Base-by-base conservation (phyloP, 2,888 invertebrate species). In the Colostygia pectinataria region DNA sequence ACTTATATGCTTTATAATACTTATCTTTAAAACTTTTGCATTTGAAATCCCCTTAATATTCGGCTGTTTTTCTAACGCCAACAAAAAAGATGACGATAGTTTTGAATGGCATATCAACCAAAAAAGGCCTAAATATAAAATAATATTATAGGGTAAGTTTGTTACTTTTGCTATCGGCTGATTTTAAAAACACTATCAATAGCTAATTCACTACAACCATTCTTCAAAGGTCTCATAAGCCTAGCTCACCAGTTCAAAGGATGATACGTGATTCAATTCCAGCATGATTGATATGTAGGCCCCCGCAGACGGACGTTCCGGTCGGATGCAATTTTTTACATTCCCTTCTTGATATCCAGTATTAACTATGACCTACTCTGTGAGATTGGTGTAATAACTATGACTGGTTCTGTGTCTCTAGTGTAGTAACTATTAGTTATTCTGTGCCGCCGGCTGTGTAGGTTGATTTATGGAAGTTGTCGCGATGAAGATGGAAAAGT, bases 211-310 rank as follows among this genome's bases (percentile, higher is more conserved):
- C 25, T 15, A 25, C 18, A 14, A 7, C 40, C 7, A 44, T 38
- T 39, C 33, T 14, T 39, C 39, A 33, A 28, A 25, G 36, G 24
- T 43, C 25, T 32, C 31, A 18, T 18, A 15, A 33, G 33, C 41
- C 25, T 29, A 9, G 28, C 34, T 29, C 34, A 13, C 24, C 15
- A 23, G 51, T 32, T 24, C 28, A 33, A 37, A 41, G 52, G 46
- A 49, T 49, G 45, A 48, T 54, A 57, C 60, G 60, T 60, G 60
- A 56, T 60, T 57, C 60, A 60, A 60, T 60, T 52, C 50, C 37
- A 25, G 4, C 27, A 29, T 54, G 60, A 60, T 60, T 60, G 60
- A 60, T 60, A 50, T 47, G 43, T 51, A 28, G 24, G 14, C 32
- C 9, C 15, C 39, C 37, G 18, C 45, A 32, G 36, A 27, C 31